phyloP scores from a whole-genome alignment of 2,797 vertebrate genomes.

The Miichthys miiuy region DNA sequence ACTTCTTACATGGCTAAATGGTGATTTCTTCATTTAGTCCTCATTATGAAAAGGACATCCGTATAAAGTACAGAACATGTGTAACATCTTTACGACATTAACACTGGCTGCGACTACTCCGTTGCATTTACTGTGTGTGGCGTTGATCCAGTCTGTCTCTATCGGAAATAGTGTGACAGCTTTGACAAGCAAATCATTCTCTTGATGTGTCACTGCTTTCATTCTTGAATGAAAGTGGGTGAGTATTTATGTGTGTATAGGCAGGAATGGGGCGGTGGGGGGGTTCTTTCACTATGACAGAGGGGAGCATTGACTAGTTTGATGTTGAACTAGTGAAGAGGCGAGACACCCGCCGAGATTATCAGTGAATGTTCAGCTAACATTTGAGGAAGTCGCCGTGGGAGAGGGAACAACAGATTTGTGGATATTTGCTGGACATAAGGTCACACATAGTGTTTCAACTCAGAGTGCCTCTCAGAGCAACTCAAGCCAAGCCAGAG shows the following conservation, averaged over 20 bases:
- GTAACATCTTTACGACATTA: slow-evolving; percentile 33
- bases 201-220: slow-evolving; percentile 60
- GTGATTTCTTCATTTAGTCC: slow-evolving; percentile 66
- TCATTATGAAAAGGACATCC: slow-evolving; percentile 51
- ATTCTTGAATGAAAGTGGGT: slow-evolving; percentile 50
- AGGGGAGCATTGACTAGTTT: slow-evolving; percentile 49
- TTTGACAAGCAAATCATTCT: slow-evolving; percentile 69
- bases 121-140: slow-evolving; percentile 9
- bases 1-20: slow-evolving; percentile 66
- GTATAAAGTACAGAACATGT: slow-evolving; percentile 10
- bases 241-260: slow-evolving; percentile 38
- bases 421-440: slow-evolving; percentile 74
- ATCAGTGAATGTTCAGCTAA: slow-evolving; percentile 72
- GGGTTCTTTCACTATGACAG: slow-evolving; percentile 47
- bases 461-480: slow-evolving; percentile 56
- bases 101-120: slow-evolving; percentile 14
- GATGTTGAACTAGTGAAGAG: slow-evolving; percentile 49
- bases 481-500: slow-evolving; percentile 55
- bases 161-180: slow-evolving; percentile 56
- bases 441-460: slow-evolving; percentile 73
- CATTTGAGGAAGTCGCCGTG: slow-evolving; percentile 69
- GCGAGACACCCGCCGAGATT: slow-evolving; percentile 53
- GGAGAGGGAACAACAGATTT: slow-evolving; percentile 75
- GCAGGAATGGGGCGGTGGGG: neutral
- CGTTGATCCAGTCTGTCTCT: slow-evolving; percentile 49